Percentiles rank a stretch among this genome's conserved stretches.
These are phyloP conservation scores for Notodonta dromedarius DNA, from an alignment of 2,888 invertebrate species.

Conservation along the genomic window DNA sequence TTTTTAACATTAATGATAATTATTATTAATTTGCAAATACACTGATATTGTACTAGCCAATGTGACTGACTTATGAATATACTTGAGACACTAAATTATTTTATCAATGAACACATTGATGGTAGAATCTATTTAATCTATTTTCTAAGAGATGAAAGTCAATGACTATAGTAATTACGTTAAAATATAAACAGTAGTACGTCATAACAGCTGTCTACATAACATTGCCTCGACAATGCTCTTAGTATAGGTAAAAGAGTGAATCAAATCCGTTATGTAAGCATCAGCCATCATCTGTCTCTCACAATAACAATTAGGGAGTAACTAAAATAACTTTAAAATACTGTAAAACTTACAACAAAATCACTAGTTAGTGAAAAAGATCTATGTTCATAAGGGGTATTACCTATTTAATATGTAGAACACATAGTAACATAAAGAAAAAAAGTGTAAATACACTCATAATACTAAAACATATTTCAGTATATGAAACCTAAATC, in stretches of 20 bases:
- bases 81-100: neutral
- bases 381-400: neutral
- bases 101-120: neutral
- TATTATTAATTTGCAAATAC: neutral
- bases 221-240: too few species aligned
- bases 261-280: neutral
- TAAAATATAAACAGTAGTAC: neutral
- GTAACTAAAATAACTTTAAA: neutral
- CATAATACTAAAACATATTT: neutral
- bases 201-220: too few species aligned
- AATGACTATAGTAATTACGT: neutral
- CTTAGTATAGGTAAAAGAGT: neutral
- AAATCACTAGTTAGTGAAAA: slow-evolving; percentile 1
- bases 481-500: neutral
- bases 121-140: neutral
- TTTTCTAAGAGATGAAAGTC: neutral
- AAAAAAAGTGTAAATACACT: neutral
- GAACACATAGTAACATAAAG: neutral
- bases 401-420: too few species aligned
- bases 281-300: neutral
- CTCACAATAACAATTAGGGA: neutral
- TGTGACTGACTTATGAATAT: neutral
- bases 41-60: neutral
- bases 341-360: slow-evolving; percentile 5
- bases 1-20: neutral